Evolutionary conservation across 2,888 invertebrate species (phyloP), one percentile per base, ranked within the genome.

Genomic region (Epistrophella euchroma): DNA sequence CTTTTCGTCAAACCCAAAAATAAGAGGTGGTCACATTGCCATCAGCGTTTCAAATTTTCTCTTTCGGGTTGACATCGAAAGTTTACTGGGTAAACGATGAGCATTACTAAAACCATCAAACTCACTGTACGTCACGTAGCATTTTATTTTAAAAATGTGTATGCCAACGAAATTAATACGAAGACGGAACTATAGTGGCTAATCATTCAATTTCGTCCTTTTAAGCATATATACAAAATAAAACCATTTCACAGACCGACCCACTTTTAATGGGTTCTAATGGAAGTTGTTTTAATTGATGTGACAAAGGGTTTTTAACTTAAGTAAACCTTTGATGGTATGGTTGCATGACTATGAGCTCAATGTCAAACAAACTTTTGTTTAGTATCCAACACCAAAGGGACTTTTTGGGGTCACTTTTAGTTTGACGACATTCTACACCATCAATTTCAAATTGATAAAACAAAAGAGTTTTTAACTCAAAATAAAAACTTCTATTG

Each of bases 241-340:
- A 47, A 22, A 50, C 15, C 22, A 50, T 50, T 50, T 47, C 47
- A 47, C 11, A 43, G 6, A 43, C 43, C 15, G n/a, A 43, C 19
- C 11, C 50, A 25, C 22, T 32, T 17, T 58, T 37, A 58, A 58
- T 58, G 58, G 19, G 3, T 7, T 58, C 5, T 58, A 58, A 58
- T 58, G 58, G 58, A 58, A 58, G 58, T 35, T 58, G 35, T 19
- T 40, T 37, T 60, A 40, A 60, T 13, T 60, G 60, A 60, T 37
- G n/a, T 22, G 40, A 60, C 19, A 22, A 40, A 56, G 10, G 35
- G 19, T 19, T 56, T 32, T 35, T 6, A 35, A 56, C 32, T 22
- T 15, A 56, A 28, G 10, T 13, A 28, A 32, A 56, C 11, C 56
- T 56, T 56, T 56, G 1, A 17, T 28, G 2, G 0, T 25, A 3